Conservation (phyloP, 2,888 invertebrate genomes). For the Rhopalosiphum nymphaeae region DNA sequence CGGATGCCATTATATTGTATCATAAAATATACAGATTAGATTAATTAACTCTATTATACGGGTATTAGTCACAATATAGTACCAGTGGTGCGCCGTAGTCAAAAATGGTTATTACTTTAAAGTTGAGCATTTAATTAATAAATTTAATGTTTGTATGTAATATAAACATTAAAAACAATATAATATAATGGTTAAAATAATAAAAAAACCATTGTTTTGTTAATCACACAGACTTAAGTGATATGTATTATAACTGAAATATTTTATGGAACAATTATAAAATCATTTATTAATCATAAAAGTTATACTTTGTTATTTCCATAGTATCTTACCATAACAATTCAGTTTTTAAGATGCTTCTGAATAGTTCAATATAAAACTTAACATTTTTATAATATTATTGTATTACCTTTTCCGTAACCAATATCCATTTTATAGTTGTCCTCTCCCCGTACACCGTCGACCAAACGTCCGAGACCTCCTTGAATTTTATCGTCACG, state of each 20-base stretch:
- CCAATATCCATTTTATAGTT: conserved; percentile 76
- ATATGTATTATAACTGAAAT: background rate
- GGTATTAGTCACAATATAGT: conserved; percentile 21
- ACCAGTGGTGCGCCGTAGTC: background rate
- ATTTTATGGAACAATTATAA: background rate
- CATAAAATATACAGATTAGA: conserved; percentile 51
- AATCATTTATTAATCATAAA: conserved; percentile 1
- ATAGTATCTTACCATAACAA: background rate
- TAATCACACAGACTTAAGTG: background rate
- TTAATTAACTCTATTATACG: conserved; percentile 24
- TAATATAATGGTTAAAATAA: background rate
- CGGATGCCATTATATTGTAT: conserved; percentile 10
- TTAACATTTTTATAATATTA: background rate
- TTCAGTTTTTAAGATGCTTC: background rate
- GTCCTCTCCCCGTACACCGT: conserved; percentile 77
- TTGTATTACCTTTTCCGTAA: conserved; percentile 73
- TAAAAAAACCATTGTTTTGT: background rate
- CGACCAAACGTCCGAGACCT: conserved; percentile 80
- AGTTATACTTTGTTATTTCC: background rate
- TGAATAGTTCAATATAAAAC: no score
- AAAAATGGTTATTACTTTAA: conserved; percentile 22
- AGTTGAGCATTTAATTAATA: background rate
- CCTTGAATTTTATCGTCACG: conserved; percentile 72
- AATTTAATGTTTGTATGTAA: background rate
- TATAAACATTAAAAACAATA: background rate